Conservation (phyloP, 1,140 invertebrate species). For the Galleria mellonella region DNA sequence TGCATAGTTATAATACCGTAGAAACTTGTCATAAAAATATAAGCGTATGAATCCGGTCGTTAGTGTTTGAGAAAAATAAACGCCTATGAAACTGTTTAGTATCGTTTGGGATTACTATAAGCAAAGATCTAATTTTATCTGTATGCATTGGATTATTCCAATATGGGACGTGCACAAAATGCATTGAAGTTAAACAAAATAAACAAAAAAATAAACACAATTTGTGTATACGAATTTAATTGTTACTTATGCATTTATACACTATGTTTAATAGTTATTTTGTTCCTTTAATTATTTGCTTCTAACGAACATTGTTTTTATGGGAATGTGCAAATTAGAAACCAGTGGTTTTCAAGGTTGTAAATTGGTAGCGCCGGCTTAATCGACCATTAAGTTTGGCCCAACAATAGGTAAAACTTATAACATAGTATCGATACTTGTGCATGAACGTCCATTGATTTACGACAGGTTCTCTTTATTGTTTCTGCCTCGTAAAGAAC, state of each 20-base stretch:
- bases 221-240: constrained; percentile 63
- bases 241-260: constrained; percentile 40
- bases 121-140: constrained; percentile 7
- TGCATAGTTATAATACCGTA: constrained; percentile 63
- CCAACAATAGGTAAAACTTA: constrained; percentile 43
- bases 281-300: constrained; percentile 12
- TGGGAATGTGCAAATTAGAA: constrained; percentile 58
- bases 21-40: constrained; percentile 45
- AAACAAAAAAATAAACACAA: constrained; percentile 26
- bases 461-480: constrained; percentile 63
- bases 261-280: constrained; percentile 33
- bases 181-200: constrained; percentile 17
- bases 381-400: constrained; percentile 37
- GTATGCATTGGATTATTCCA: constrained; percentile 4
- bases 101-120: constrained; percentile 30
- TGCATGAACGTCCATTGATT: constrained; percentile 56
- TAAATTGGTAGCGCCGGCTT: constrained; percentile 17
- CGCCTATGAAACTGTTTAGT: constrained; percentile 56
- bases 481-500: constrained; percentile 65
- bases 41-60: constrained; percentile 49
- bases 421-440: constrained; percentile 45
- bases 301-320: constrained; percentile 27
- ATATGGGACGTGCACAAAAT: constrained; percentile 32
- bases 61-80: constrained; percentile 56
- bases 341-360: constrained; percentile 10